Evolutionary conservation across 2,113 vertebrate species (phyloP), one percentile per base, ranked within the genome.

Genomic region (Zapornia atra): DNA sequence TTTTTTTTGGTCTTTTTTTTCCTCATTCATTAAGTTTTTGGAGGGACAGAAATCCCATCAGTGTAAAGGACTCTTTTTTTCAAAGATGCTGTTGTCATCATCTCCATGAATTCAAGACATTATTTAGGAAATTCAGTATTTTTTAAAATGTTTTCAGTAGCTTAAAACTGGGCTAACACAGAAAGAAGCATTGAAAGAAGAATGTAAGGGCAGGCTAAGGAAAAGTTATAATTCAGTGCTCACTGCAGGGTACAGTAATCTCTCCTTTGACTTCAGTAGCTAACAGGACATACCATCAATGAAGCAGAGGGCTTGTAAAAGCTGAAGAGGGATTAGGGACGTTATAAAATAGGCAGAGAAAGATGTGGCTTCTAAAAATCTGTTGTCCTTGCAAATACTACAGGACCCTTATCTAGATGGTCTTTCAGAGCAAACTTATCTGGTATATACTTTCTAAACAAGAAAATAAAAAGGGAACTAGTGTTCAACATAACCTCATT

Each of bases 91-190:
- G 6, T 72, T 9, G 68, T 48, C 17, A 11, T n/a, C 10, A n/a
- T 72, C 16, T 64, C 9, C 42, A 64, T 25, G 26, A 77, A 80
- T 82, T 48, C 48, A 53, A 72, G 24, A 28, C 2, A 48, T n/a
- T 40, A 56, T 2, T 48, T 26, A 46, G 19, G 36, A 79, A 90
- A 63, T 79, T 48, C 63, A 85, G 21, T 57, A 5, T 17, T 84
- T 90, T 90, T 48, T 25, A 3, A 48, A 5, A 34, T 26, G 6
- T 60, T 54, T 90, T 56, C 40, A 69, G 18, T 63, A 88, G 56
- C 10, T 50, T 86, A 53, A 73, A 86, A 89, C 3, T n/a, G 16
- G 6, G 1, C 0, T 0, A 86, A 66, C 2, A 20, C 1, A 40
- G 40, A 77, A 75, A 73, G 29, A 9, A 56, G 10, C 20, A n/a